phyloP scores from a whole-genome alignment of 2,888 invertebrate genomes.

The Cantharis nigra region DNA sequence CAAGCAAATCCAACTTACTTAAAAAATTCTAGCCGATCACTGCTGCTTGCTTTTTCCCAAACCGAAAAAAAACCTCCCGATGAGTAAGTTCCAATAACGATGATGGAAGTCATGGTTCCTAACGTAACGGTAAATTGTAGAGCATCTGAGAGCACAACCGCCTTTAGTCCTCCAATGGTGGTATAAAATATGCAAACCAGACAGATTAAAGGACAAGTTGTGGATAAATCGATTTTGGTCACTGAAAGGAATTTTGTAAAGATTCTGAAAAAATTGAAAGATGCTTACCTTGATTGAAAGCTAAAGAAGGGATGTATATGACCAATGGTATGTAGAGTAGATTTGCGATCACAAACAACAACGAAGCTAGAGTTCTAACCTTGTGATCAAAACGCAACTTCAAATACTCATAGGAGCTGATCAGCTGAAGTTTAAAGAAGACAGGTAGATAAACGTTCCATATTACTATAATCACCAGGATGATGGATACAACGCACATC shows the following conservation, averaged over 20 bases:
- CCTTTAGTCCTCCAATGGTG: constrained; percentile 70
- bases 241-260: background rate
- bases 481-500: constrained; percentile 51
- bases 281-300: constrained; percentile 64
- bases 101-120: constrained; percentile 60
- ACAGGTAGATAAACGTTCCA: constrained; percentile 60
- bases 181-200: constrained; percentile 77
- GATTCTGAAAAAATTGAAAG: background rate
- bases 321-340: constrained; percentile 64
- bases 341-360: constrained; percentile 61
- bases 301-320: constrained; percentile 69
- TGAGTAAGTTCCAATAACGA: constrained; percentile 61
- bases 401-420: constrained; percentile 69
- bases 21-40: constrained; percentile 64
- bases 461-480: constrained; percentile 45
- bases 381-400: constrained; percentile 64
- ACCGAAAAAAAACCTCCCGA: constrained; percentile 63
- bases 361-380: constrained; percentile 61
- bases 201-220: constrained; percentile 70
- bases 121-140: constrained; percentile 63
- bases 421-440: constrained; percentile 68
- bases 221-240: constrained; percentile 60
- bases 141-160: constrained; percentile 68
- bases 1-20: constrained; percentile 56
- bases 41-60: constrained; percentile 61